phyloP scores from a whole-genome alignment of 2,888 invertebrate genomes.

The Sarcophaga subvicina region DNA sequence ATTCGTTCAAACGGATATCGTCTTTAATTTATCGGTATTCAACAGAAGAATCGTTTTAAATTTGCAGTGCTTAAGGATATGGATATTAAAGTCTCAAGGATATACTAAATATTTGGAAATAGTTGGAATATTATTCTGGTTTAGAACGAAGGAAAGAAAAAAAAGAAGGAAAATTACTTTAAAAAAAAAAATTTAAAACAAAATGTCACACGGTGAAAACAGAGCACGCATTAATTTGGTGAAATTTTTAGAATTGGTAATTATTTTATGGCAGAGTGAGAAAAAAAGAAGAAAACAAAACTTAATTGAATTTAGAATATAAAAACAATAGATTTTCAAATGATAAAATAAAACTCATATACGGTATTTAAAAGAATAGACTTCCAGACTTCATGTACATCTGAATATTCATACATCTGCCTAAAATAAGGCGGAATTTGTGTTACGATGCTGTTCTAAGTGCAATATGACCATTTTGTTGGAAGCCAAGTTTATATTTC shows the following conservation, averaged over 20 bases:
- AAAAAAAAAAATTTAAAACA: slow-evolving; percentile 37
- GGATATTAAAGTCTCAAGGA: slow-evolving; percentile 52
- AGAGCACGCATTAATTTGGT: slow-evolving; percentile 80
- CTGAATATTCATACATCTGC: no score
- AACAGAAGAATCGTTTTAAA: slow-evolving; percentile 25
- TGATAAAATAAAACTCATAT: no score
- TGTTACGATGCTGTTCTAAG: no score
- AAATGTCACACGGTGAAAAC: slow-evolving; percentile 80
- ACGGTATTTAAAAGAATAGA: no score
- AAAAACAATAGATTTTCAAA: no score
- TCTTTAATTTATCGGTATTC: slow-evolving; percentile 51
- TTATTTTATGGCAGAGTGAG: background rate
- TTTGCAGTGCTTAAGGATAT: slow-evolving; percentile 48
- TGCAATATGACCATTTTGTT: no score
- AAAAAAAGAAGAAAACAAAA: background rate
- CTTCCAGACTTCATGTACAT: no score
- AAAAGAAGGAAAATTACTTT: background rate
- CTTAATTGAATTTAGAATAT: background rate
- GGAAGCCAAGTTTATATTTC: no score
- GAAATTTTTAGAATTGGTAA: slow-evolving; percentile 81
- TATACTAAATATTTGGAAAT: slow-evolving; percentile 2
- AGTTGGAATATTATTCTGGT: slow-evolving; percentile 33
- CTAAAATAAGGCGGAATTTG: no score
- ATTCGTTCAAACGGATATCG: slow-evolving; percentile 60
- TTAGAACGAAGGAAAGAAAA: background rate